phyloP scores from a whole-genome alignment of 2,888 invertebrate genomes.

The Diaperis boleti region DNA sequence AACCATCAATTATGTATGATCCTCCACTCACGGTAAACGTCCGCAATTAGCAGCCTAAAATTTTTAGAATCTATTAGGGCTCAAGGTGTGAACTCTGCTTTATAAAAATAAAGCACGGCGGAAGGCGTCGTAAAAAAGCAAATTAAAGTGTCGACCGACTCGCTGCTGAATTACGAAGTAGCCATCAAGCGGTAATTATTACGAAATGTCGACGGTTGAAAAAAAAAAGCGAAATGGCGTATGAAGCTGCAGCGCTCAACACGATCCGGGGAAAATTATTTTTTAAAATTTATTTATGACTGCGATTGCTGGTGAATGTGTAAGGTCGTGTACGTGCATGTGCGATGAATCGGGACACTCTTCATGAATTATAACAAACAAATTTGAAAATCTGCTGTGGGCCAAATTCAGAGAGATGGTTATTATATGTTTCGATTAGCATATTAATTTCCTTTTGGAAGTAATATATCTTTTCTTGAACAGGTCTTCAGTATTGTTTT shows the following conservation, averaged over 20 bases:
- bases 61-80: conserved; percentile 17
- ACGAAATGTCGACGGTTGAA: conserved; percentile 27
- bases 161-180: conserved; percentile 20
- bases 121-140: conserved; percentile 5
- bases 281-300: conserved; percentile 42
- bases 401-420: too few relatives aligned
- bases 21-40: conserved; percentile 21
- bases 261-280: conserved; percentile 36
- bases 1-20: conserved; percentile 34
- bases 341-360: too few relatives aligned
- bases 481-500: too few relatives aligned
- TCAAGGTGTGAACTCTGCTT: conserved; percentile 2
- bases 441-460: too few relatives aligned
- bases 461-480: too few relatives aligned
- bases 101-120: conserved; percentile 10
- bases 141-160: conserved; percentile 22
- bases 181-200: conserved; percentile 34
- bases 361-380: too few relatives aligned
- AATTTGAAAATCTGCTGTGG: too few relatives aligned
- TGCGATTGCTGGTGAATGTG: conserved; percentile 15
- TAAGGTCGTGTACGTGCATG: conserved; percentile 1
- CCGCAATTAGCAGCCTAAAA: conserved; percentile 25
- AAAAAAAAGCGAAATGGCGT: conserved; percentile 24
- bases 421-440: too few relatives aligned
- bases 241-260: conserved; percentile 8